phyloP scores from a whole-genome alignment of 2,797 vertebrate genomes.

The Leuciscus waleckii region DNA sequence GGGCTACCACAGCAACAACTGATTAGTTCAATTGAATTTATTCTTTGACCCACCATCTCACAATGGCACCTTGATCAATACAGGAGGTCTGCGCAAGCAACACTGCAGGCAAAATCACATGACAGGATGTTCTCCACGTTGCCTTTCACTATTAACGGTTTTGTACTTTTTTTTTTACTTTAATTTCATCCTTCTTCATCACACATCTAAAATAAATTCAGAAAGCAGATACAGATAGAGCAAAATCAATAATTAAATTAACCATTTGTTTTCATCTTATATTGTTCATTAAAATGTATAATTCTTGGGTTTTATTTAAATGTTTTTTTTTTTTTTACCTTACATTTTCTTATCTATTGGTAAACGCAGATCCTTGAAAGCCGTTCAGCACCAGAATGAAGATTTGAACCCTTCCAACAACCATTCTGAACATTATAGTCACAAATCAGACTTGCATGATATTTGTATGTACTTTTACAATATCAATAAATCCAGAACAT shows the following conservation, averaged over 20 bases:
- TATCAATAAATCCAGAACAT: conserved; percentile 2
- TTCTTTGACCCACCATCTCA: conserved; percentile 10
- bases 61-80: conserved; percentile 23
- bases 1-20: conserved; percentile 35
- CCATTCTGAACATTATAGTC: neutral
- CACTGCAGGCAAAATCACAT: conserved; percentile 34
- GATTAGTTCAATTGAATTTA: conserved; percentile 23
- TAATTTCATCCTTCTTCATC: neutral
- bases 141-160: neutral
- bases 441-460: neutral
- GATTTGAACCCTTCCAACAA: conserved; percentile 34
- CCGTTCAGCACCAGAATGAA: conserved; percentile 65
- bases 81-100: conserved; percentile 33
- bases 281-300: neutral
- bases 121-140: neutral
- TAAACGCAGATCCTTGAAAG: conserved; percentile 60
- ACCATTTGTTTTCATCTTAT: conserved; percentile 48
- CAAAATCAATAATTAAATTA: conserved; percentile 15
- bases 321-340: conserved; percentile 54
- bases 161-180: conserved; percentile 4
- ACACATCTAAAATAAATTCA: neutral
- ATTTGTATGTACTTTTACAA: neutral
- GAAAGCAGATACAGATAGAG: conserved; percentile 26
- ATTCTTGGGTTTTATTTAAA: conserved; percentile 12
- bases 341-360: conserved; percentile 65